Base-by-base conservation (phyloP, 30 jellyfish, hydroid and myxozoan species). In the Hydra vulgaris region DNA sequence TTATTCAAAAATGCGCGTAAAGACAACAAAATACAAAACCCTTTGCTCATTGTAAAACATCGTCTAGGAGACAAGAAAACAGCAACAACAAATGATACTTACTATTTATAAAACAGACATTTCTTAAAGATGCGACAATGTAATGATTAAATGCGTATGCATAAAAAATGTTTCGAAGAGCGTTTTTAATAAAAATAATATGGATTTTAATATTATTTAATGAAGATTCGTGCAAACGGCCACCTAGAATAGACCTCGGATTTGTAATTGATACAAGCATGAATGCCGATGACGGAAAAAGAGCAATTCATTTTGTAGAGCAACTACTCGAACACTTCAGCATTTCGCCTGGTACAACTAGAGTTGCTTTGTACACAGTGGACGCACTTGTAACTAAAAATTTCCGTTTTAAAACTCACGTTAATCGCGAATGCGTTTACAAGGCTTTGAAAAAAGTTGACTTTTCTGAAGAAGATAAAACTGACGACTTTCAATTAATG, bases 311-410 rank as follows among this genome's bases (percentile, higher is more conserved):
- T 7, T 80, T 85, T 21, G 75, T 78, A 16, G 72, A 77, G n/a
- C 55, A 70, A 18, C 24, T 85, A 20, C 26, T 81, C 23, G 82
- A 77, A 21, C 83, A 89, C 21, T 24, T 85, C 54, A 86, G 95
- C 52, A 79, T 89, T 17, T 89, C 96, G 18, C 96, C 87, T 1
- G 86, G 95, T 23, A 67, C 95, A 53, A 82, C 92, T 53, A 83
- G 89, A 17, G 82, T 89, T 69, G 79, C 82, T 26, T 27, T 89
- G 12, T 75, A 68, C 18, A 69, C 94, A 20, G 74, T 88, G 18
- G 75, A 53, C 24, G 66, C 54, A 16, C 27, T 26, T 1, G 8
- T 21, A 7, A 70, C 53, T 12, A 0, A 77, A 25, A 26, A 24
- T 17, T 26, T 83, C 70, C 66, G 80, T 53, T 70, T 53, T 26